phyloP scores from a whole-genome alignment of 2,888 invertebrate genomes.

The Lepidocyrtoides sp. region DNA sequence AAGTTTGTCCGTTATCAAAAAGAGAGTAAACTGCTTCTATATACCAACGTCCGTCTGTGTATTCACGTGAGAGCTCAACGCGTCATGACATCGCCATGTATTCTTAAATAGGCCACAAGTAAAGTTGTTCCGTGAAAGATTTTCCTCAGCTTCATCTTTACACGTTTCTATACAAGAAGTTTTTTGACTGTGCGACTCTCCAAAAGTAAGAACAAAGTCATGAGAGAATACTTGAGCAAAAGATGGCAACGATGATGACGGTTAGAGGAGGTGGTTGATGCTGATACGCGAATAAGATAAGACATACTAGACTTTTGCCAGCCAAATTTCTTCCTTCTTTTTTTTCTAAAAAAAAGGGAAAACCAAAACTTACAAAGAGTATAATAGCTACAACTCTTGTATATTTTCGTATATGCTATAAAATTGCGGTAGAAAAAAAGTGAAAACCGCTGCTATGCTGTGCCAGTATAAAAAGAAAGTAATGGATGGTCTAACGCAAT shows the following conservation, averaged over 20 bases:
- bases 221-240: slow-evolving; percentile 7
- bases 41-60: not conserved
- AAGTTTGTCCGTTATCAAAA: slow-evolving; percentile 66
- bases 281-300: slow-evolving; percentile 68
- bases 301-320: slow-evolving; percentile 57
- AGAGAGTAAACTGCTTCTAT: not conserved
- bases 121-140: slow-evolving; percentile 42
- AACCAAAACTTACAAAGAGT: not conserved
- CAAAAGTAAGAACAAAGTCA: slow-evolving; percentile 28
- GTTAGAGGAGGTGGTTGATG: slow-evolving; percentile 11
- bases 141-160: not conserved
- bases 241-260: slow-evolving; percentile 42
- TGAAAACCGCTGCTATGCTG: not conserved
- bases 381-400: too few species aligned
- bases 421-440: too few species aligned
- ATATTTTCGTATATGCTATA: too few species aligned
- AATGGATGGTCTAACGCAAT: slow-evolving; percentile 18
- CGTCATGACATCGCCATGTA: not conserved
- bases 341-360: not conserved
- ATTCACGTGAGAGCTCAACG: not conserved
- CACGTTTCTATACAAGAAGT: too few species aligned
- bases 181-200: not conserved
- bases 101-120: slow-evolving; percentile 8
- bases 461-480: not conserved
- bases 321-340: slow-evolving; percentile 1